Evolutionary conservation across 2,797 vertebrate species (phyloP).

Genomic region (Tinamus major): DNA sequence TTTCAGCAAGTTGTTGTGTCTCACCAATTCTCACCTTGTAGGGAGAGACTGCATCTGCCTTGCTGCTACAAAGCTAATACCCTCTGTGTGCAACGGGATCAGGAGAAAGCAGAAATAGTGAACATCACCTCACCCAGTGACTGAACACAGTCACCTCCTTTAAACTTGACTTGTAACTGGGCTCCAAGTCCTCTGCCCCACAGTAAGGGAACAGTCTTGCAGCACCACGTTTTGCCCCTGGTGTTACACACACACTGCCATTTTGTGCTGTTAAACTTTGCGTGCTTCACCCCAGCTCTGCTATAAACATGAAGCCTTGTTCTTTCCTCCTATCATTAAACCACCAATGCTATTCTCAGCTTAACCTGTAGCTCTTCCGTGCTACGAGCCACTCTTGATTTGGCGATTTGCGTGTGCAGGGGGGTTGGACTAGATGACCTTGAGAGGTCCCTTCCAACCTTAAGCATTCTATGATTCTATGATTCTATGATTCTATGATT

Average conservation of each 20-base stretch:
- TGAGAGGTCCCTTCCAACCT: too few species aligned
- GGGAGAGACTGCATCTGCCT: neutral
- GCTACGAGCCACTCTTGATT: neutral
- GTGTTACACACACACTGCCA: neutral
- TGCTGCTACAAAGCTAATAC: neutral
- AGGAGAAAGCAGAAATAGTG: neutral
- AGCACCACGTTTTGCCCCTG: neutral
- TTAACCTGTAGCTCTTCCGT: neutral
- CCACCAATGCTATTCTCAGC: neutral
- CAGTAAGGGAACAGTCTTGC: neutral
- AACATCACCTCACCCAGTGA: neutral
- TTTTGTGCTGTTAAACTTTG: neutral
- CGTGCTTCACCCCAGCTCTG: neutral
- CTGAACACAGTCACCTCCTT: neutral
- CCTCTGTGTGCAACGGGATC: neutral
- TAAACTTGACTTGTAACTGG: neutral
- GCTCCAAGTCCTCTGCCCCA: neutral
- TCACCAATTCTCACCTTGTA: neutral
- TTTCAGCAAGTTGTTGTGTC: neutral
- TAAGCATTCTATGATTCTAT: too few species aligned
- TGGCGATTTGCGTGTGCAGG: too few species aligned
- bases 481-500: too few species aligned
- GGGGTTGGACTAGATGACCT: too few species aligned
- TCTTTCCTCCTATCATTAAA: neutral
- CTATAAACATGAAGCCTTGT: fast-evolving